Percentiles rank a stretch among this genome's conserved stretches.
These are phyloP conservation scores for Oscheius sp. DNA, from an alignment of 2,888 invertebrate species.

Conservation along the genomic window DNA sequence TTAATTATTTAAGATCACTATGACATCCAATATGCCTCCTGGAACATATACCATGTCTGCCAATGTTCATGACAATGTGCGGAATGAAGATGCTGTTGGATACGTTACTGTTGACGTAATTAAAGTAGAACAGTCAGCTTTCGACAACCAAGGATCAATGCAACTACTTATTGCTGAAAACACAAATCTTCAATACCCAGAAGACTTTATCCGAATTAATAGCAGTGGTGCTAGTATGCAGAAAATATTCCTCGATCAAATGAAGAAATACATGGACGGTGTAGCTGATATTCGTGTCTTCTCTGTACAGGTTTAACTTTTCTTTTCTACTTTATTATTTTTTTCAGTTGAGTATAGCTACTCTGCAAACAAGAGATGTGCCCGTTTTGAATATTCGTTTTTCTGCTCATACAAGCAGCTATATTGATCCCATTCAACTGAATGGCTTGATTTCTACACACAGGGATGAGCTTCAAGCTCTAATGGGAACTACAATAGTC, in stretches of 20 bases:
- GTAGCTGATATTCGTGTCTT: slow-evolving; percentile 87
- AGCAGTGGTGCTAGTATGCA: slow-evolving; percentile 50
- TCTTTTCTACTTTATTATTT: background rate
- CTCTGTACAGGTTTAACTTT: slow-evolving; percentile 80
- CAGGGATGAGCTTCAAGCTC: slow-evolving; percentile 80
- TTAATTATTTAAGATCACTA: slow-evolving; percentile 81
- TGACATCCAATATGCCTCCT: slow-evolving; percentile 89
- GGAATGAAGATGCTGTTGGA: slow-evolving; percentile 94
- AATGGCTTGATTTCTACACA: slow-evolving; percentile 87
- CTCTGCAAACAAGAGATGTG: slow-evolving; percentile 57
- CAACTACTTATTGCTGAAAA: slow-evolving; percentile 58
- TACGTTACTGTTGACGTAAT: slow-evolving; percentile 93
- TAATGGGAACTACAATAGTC: slow-evolving; percentile 59
- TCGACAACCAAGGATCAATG: slow-evolving; percentile 78
- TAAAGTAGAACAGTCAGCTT: slow-evolving; percentile 93
- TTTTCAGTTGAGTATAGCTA: slow-evolving; percentile 49
- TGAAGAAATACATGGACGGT: slow-evolving; percentile 81
- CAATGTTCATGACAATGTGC: slow-evolving; percentile 77
- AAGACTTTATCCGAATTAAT: slow-evolving; percentile 55
- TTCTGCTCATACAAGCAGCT: slow-evolving; percentile 55
- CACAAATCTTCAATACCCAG: slow-evolving; percentile 46
- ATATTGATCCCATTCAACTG: slow-evolving; percentile 86
- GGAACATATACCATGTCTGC: slow-evolving; percentile 78
- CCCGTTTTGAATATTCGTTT: slow-evolving; percentile 66
- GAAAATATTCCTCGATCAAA: slow-evolving; percentile 72